Percentiles rank a stretch among this genome's conserved stretches.
These are phyloP conservation scores for Philonicus albiceps DNA, from an alignment of 2,888 invertebrate genomes.

Conservation along the genomic window DNA sequence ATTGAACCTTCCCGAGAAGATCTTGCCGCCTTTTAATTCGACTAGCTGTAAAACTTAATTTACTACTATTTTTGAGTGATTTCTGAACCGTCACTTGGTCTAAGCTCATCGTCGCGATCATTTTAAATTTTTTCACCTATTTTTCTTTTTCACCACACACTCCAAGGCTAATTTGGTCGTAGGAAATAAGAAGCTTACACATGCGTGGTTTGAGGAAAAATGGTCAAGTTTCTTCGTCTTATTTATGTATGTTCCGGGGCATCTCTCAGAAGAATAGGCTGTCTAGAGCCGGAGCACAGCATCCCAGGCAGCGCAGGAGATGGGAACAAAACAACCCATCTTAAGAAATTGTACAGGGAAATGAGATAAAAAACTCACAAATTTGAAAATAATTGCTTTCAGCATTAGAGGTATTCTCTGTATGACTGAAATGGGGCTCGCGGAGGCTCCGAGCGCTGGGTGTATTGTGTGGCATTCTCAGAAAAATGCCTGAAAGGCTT, in stretches of 20 bases:
- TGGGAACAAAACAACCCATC: background rate
- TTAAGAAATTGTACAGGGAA: background rate
- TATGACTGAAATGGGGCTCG: background rate
- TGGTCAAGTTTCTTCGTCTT: background rate
- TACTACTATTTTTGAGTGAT: slow-evolving; percentile 24
- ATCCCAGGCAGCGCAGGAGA: background rate
- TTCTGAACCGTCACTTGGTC: background rate
- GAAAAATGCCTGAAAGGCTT: background rate
- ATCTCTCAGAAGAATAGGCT: background rate
- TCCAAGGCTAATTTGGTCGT: slow-evolving; percentile 11
- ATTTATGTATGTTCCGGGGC: background rate
- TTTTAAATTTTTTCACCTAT: slow-evolving; percentile 1
- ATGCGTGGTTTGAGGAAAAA: background rate
- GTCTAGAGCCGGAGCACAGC: background rate
- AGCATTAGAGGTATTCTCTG: slow-evolving; percentile 4
- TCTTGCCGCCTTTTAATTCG: slow-evolving; percentile 14
- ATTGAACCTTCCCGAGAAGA: background rate
- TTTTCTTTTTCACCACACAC: background rate
- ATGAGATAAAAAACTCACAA: slow-evolving; percentile 42
- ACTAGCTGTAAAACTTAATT: slow-evolving; percentile 20
- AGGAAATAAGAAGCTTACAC: slow-evolving; percentile 18
- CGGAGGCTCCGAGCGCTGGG: background rate
- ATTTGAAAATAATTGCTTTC: slow-evolving; percentile 48
- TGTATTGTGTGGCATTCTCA: background rate
- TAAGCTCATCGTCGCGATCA: background rate